These are phyloP conservation scores for Rhynchophorus ferrugineus DNA, from an alignment of 1,140 invertebrate genomes.

Conservation along the genomic window DNA sequence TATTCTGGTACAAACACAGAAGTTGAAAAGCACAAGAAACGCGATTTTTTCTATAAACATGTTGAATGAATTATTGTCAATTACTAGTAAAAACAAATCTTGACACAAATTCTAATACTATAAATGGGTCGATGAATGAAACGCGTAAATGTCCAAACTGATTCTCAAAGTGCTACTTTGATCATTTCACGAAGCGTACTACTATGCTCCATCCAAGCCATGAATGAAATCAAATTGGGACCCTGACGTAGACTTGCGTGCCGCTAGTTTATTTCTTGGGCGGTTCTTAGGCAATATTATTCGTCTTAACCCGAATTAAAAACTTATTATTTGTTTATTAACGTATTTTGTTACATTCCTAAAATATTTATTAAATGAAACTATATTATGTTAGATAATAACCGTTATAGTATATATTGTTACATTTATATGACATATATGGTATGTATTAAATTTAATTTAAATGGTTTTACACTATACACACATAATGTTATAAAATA, in stretches of 20 bases:
- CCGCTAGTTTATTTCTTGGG: conserved; percentile 12
- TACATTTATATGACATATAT: no score
- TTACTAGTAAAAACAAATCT: conserved; percentile 8
- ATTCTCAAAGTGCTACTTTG: conserved; percentile 31
- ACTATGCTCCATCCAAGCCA: conserved; percentile 30
- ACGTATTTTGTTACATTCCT: no score
- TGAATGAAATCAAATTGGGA: conserved; percentile 31
- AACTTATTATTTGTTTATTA: no score
- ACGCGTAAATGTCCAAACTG: conserved; percentile 27
- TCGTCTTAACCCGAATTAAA: no score
- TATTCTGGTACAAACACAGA: conserved; percentile 27
- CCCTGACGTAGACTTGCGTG: conserved; percentile 15
- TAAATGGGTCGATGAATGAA: conserved; percentile 7
- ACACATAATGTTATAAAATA: no score
- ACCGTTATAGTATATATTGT: no score
- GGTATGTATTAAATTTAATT: no score
- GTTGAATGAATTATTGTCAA: conserved; percentile 3
- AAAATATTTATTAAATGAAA: no score
- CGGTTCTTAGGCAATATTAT: neutral
- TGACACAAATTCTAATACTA: neutral
- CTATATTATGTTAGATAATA: no score
- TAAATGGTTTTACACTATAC: no score
- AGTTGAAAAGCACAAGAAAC: conserved; percentile 30
- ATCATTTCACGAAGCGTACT: conserved; percentile 34
- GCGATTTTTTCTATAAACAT: conserved; percentile 28